These are phyloP conservation scores for Tinea trinotella DNA, from an alignment of 2,888 invertebrate species.

Conservation along the genomic window DNA sequence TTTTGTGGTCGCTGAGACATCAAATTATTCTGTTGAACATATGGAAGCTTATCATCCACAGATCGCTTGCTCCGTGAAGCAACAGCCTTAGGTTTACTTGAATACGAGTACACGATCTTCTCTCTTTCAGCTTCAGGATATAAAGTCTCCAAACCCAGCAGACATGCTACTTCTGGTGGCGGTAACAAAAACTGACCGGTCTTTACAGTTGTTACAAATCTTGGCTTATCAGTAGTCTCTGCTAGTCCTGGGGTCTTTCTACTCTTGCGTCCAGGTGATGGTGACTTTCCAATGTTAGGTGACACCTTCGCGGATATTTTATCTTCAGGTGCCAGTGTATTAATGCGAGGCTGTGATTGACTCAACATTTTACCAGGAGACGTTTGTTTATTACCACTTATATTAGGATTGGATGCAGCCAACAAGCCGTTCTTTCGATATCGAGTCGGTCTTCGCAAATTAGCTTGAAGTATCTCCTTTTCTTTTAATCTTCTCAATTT, in stretches of 20 bases:
- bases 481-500: constrained; percentile 79
- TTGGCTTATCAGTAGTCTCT: constrained; percentile 51
- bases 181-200: constrained; percentile 85
- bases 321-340: constrained; percentile 32
- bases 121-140: constrained; percentile 42
- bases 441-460: constrained; percentile 43
- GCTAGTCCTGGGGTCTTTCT: constrained; percentile 25
- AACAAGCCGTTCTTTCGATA: constrained; percentile 38
- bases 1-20: constrained; percentile 21
- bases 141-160: constrained; percentile 71
- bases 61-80: constrained; percentile 35
- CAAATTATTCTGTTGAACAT: constrained; percentile 23
- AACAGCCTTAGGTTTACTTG: constrained; percentile 75
- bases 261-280: constrained; percentile 31
- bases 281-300: constrained; percentile 35
- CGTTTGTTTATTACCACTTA: constrained; percentile 36
- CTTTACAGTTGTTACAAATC: constrained; percentile 87
- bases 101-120: constrained; percentile 75
- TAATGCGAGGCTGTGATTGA: constrained; percentile 45
- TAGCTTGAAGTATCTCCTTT: constrained; percentile 58
- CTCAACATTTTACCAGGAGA: constrained; percentile 31
- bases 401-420: constrained; percentile 72
- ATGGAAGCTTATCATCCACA: constrained; percentile 26
- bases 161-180: constrained; percentile 77
- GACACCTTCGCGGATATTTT: constrained; percentile 27